Evolutionary conservation across 2,797 vertebrate genomes (phyloP), one percentile per base, ranked within the genome.

Genomic region (Schizopygopsis malacanthus): DNA sequence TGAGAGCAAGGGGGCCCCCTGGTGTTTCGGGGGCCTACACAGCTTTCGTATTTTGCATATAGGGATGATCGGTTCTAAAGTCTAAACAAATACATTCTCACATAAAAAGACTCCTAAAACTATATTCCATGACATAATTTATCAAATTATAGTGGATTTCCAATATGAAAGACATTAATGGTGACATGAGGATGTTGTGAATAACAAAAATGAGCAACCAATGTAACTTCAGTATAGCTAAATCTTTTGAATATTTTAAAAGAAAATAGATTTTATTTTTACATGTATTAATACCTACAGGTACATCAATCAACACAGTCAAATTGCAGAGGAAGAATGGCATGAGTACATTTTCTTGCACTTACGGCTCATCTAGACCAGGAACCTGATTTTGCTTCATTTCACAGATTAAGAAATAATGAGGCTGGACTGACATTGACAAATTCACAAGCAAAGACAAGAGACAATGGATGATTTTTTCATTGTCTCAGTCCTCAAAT

Each of bases 401-500:
- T n/a, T 87, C 77, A 80, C 78, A n/a, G 85, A 87, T 82, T 63
- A 65, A 65, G 73, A 80, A 90, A 86, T 79, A 69, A 86, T 84
- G 67, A 70, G 20, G 71, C 72, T 89, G 84, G 86, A 83, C 85
- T 79, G 47, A 72, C 90, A 59, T 81, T 83, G 72, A 73, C 88
- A 88, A 85, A 88, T 85, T 80, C 75, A 85, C 78, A 88, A 70
- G 41, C 41, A 43, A 61, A 86, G 89, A 79, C 85, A 52, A 73
- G 81, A 39, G 54, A 82, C 89, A 85, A 91, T 92, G 69, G 61
- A 90, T 90, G 47, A 22, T 65, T 89, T 63, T 86, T 87, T 69
- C 15, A 54, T 77, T 67, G 33, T 69, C 47, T 84, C 22, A 43
- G 73, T 39, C 45, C 28, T 83, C 56, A 67, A 77, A 83, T 65